Evolutionary conservation across 1,140 invertebrate genomes (phyloP).

Genomic region (Trypoxylus dichotomus): DNA sequence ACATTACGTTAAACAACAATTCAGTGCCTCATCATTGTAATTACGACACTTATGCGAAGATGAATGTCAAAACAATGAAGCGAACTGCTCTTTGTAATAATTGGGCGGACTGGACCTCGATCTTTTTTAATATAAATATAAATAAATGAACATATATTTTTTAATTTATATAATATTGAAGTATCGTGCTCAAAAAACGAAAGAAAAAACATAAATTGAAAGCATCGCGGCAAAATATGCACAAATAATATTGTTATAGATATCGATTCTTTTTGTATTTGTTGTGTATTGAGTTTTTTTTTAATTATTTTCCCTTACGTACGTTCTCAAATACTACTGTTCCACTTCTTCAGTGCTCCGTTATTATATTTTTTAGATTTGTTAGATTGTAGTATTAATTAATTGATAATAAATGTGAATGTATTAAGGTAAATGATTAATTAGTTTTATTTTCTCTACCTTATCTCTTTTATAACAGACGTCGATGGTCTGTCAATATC

Average conservation of each 20-base stretch:
- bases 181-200: constrained; percentile 10
- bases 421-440: not conserved
- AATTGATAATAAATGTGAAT: constrained; percentile 20
- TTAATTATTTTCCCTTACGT: not conserved
- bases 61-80: not conserved
- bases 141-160: constrained; percentile 28
- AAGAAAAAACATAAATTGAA: not conserved
- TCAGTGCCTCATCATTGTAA: not conserved
- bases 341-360: not conserved
- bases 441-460: not conserved
- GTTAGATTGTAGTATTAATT: constrained; percentile 14
- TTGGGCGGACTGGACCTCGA: constrained; percentile 31
- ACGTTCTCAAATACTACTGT: not conserved
- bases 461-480: not conserved
- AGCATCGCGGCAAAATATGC: not conserved
- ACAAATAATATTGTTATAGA: constrained; percentile 3
- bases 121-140: constrained; percentile 3
- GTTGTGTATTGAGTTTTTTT: constrained; percentile 23
- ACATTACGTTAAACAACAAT: not conserved
- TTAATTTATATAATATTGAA: constrained; percentile 21
- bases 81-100: constrained; percentile 1
- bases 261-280: constrained; percentile 21
- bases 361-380: constrained; percentile 14
- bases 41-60: not conserved
- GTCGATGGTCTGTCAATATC: not conserved